Conservation (phyloP, 2,113 vertebrate genomes). For the Nothobranchius furzeri region DNA sequence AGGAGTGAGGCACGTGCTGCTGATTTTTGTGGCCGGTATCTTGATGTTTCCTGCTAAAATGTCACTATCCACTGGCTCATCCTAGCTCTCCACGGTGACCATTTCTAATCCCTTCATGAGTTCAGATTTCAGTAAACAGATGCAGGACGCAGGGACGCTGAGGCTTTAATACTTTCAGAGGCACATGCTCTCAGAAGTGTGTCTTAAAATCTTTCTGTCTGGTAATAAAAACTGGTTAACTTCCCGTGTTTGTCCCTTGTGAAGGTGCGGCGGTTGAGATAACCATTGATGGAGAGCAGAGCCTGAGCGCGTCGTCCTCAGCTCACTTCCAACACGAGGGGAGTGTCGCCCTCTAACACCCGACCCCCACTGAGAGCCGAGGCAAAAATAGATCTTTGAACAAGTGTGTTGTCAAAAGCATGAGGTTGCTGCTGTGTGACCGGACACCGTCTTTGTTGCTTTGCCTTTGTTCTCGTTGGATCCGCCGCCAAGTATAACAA, state of each 20-base stretch:
- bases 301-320: neutral
- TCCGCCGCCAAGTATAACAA: neutral
- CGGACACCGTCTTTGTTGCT: neutral
- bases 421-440: neutral
- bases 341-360: slow-evolving; percentile 3
- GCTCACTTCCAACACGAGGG: neutral
- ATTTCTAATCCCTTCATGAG: neutral
- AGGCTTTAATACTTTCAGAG: neutral
- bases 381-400: slow-evolving; percentile 37
- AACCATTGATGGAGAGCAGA: neutral
- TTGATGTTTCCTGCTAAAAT: too few species aligned
- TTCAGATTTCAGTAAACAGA: neutral
- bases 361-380: slow-evolving; percentile 11
- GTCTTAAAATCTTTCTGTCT: neutral
- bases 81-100: neutral
- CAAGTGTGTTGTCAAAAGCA: slow-evolving; percentile 11
- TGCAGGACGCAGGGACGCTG: neutral
- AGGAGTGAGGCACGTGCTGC: too few species aligned
- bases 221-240: neutral
- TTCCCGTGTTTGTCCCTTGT: neutral
- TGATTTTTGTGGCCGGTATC: too few species aligned
- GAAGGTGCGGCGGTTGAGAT: neutral
- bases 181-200: neutral
- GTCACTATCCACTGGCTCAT: neutral
- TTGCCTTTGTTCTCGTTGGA: neutral